phyloP scores from a whole-genome alignment of 30 jellyfish, hydroid and myxozoan genomes.

The Rhopilema esculentum region DNA sequence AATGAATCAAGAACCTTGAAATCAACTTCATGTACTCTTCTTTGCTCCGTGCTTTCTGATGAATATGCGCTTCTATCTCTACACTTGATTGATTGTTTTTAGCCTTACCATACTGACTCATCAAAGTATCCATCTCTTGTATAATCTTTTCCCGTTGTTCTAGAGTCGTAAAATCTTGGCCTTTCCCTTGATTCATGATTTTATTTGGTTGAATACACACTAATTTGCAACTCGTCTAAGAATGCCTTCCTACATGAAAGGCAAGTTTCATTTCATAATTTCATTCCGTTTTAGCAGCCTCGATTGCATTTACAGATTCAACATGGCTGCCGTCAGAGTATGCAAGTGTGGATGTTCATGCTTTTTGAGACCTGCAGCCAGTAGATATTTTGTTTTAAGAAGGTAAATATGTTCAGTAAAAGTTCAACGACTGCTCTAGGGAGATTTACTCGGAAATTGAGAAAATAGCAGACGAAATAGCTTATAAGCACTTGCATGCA shows the following conservation, averaged over 20 bases:
- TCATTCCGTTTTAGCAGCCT: background rate
- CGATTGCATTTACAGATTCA: background rate
- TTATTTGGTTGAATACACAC: no score
- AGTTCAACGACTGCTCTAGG: no score
- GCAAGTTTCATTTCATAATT: no score
- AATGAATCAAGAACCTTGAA: conserved; percentile 56
- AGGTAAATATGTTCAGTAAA: conserved; percentile 51
- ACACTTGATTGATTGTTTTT: conserved; percentile 33
- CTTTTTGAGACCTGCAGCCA: conserved; percentile 11
- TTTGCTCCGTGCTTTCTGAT: conserved; percentile 53
- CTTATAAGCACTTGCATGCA: no score
- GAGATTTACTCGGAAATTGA: no score
- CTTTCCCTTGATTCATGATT: conserved; percentile 47
- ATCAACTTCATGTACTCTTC: conserved; percentile 63
- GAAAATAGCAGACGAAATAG: no score
- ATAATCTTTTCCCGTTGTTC: conserved; percentile 48
- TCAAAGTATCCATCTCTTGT: conserved; percentile 33
- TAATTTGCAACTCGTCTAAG: no score
- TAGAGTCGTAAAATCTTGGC: conserved; percentile 15
- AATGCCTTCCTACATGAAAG: no score
- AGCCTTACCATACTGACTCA: conserved; percentile 25
- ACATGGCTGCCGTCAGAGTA: conserved; percentile 63
- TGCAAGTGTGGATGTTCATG: conserved; percentile 52
- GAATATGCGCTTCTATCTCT: conserved; percentile 44
- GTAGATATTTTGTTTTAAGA: background rate